phyloP scores from a whole-genome alignment of 2,797 vertebrate species.

The Girardinus metallicus region DNA sequence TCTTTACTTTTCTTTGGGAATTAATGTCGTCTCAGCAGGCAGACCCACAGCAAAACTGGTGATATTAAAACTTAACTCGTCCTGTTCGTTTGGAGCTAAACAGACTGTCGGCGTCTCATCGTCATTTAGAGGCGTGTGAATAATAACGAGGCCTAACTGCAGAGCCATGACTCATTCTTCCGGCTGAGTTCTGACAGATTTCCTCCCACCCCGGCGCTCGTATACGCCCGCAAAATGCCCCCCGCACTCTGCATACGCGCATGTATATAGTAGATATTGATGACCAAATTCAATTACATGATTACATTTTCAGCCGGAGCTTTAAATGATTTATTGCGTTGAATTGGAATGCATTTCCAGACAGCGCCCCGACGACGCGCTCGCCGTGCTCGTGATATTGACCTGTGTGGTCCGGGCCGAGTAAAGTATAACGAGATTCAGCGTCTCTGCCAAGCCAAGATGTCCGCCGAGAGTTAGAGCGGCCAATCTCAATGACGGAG shows the following conservation, averaged over 20 bases:
- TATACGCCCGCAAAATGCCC: constrained; percentile 61
- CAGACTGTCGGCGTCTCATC: constrained; percentile 58
- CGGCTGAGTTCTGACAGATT: constrained; percentile 69
- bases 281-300: constrained; percentile 84
- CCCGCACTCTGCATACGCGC: constrained; percentile 43
- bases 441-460: constrained; percentile 77
- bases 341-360: constrained; percentile 77
- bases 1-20: constrained; percentile 19
- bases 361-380: constrained; percentile 50
- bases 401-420: constrained; percentile 75
- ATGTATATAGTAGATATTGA: constrained; percentile 77
- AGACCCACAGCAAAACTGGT: constrained; percentile 22
- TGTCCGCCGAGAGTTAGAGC: constrained; percentile 72
- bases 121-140: constrained; percentile 70
- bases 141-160: constrained; percentile 74
- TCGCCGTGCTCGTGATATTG: constrained; percentile 64
- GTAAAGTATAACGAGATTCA: constrained; percentile 81
- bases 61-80: constrained; percentile 42
- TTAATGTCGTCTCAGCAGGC: constrained; percentile 5
- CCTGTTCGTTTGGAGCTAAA: constrained; percentile 61
- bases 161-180: constrained; percentile 74
- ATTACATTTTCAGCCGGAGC: constrained; percentile 79
- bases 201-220: constrained; percentile 59
- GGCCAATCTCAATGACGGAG: constrained; percentile 53
- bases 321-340: constrained; percentile 78